Conservation (phyloP, 2,113 vertebrate species). For the Macrotis lagotis region DNA sequence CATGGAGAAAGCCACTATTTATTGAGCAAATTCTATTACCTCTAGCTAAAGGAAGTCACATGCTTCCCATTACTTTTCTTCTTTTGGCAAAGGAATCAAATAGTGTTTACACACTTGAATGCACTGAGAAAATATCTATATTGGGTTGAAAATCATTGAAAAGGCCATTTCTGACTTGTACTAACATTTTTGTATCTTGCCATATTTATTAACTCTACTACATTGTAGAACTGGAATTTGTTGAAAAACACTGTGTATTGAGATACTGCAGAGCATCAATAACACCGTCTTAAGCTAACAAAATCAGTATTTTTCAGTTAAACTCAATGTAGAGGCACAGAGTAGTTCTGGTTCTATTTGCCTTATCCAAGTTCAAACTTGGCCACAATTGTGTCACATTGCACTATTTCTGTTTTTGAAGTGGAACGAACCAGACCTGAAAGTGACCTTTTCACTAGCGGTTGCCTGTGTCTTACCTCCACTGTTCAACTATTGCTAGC, state of each 20-base stretch:
- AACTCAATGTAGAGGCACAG: background rate
- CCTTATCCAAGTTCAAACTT: background rate
- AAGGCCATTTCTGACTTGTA: background rate
- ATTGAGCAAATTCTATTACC: conserved; percentile 21
- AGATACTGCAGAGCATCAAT: background rate
- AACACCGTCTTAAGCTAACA: background rate
- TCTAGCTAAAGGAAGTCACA: conserved; percentile 22
- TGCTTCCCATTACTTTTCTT: conserved; percentile 23
- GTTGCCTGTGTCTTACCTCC: background rate
- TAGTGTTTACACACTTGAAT: background rate
- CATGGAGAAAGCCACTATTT: background rate
- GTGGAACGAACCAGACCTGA: background rate
- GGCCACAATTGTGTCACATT: conserved; percentile 1
- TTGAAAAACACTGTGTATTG: background rate
- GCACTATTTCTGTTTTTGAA: conserved; percentile 1
- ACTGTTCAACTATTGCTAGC: background rate
- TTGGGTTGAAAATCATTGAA: conserved; percentile 6
- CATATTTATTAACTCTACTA: background rate
- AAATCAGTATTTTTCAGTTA: background rate
- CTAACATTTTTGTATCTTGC: conserved; percentile 23
- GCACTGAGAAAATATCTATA: background rate
- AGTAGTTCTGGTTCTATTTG: background rate
- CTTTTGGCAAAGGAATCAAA: conserved; percentile 33
- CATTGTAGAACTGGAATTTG: conserved; percentile 26
- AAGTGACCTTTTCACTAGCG: background rate